phyloP scores from a whole-genome alignment of 2,797 vertebrate genomes.

The Caiman crocodilus region DNA sequence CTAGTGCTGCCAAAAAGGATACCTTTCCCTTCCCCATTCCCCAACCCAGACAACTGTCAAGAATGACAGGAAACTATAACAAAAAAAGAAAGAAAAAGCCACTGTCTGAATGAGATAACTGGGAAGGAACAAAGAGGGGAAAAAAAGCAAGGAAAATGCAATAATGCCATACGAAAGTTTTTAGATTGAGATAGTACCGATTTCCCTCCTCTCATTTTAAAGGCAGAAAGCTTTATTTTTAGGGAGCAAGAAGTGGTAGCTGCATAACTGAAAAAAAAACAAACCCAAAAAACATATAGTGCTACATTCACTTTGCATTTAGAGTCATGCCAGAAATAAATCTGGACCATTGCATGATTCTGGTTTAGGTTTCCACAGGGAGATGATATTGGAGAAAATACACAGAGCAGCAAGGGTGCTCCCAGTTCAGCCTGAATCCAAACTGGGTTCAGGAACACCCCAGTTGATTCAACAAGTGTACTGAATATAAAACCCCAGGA shows the following conservation, averaged over 20 bases:
- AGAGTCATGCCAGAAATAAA: neutral
- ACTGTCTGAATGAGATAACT: neutral
- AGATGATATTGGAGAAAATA: neutral
- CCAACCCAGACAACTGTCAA: neutral
- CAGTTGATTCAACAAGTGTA: neutral
- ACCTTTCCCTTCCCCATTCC: neutral
- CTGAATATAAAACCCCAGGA: neutral
- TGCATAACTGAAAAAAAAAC: neutral
- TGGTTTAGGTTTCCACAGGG: neutral
- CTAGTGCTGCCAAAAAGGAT: conserved; percentile 1
- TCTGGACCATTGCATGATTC: neutral
- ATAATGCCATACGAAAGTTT: neutral
- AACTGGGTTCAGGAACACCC: accelerated
- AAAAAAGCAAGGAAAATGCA: conserved; percentile 63
- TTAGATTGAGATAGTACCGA: neutral
- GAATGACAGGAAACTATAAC: conserved; percentile 57
- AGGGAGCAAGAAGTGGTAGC: neutral
- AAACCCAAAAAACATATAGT: too few species aligned
- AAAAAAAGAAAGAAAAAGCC: conserved; percentile 38
- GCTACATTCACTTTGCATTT: neutral
- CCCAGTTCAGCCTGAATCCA: neutral
- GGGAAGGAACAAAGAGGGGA: conserved; percentile 30
- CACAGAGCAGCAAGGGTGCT: neutral
- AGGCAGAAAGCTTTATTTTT: neutral
- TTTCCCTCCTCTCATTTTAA: conserved; percentile 25